Percentiles rank a stretch among this genome's conserved stretches.
Conservation (phyloP, 2,888 invertebrate species). For the Anorthoa munda region DNA sequence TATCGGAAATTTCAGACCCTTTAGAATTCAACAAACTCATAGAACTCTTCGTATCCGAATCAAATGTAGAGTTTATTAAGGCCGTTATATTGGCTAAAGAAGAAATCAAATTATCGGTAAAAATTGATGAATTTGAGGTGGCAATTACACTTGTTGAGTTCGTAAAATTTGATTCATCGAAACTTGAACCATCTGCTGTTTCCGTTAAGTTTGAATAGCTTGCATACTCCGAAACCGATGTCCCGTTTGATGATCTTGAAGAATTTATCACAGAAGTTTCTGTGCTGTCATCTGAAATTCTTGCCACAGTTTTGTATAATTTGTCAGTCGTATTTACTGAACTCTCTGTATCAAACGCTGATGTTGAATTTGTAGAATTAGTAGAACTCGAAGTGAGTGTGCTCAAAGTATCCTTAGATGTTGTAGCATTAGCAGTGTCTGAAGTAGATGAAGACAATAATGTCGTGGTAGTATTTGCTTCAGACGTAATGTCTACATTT, state of each 20-base stretch:
- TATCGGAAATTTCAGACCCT: conserved; percentile 31
- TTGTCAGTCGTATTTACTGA: conserved; percentile 30
- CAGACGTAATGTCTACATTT: conserved; percentile 26
- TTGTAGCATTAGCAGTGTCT: conserved; percentile 37
- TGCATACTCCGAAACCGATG: not conserved
- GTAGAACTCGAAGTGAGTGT: conserved; percentile 38
- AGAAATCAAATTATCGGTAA: conserved; percentile 24
- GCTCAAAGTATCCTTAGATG: conserved; percentile 26
- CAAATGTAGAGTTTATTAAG: conserved; percentile 33
- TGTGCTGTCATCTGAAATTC: conserved; percentile 15
- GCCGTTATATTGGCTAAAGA: conserved; percentile 21
- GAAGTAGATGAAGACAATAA: conserved; percentile 26
- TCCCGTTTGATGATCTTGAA: conserved; percentile 29
- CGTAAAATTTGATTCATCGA: conserved; percentile 19
- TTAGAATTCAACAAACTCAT: conserved; percentile 18
- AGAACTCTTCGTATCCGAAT: conserved; percentile 21
- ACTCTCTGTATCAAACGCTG: conserved; percentile 11
- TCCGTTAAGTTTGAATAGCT: conserved; percentile 38
- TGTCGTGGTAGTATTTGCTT: conserved; percentile 37
- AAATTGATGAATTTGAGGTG: conserved; percentile 19
- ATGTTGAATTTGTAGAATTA: conserved; percentile 52
- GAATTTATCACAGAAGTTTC: conserved; percentile 32
- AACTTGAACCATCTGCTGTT: conserved; percentile 27
- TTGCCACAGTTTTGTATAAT: conserved; percentile 19
- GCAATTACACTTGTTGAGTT: conserved; percentile 33